phyloP scores from a whole-genome alignment of 1,140 invertebrate species.

The Musca domestica region DNA sequence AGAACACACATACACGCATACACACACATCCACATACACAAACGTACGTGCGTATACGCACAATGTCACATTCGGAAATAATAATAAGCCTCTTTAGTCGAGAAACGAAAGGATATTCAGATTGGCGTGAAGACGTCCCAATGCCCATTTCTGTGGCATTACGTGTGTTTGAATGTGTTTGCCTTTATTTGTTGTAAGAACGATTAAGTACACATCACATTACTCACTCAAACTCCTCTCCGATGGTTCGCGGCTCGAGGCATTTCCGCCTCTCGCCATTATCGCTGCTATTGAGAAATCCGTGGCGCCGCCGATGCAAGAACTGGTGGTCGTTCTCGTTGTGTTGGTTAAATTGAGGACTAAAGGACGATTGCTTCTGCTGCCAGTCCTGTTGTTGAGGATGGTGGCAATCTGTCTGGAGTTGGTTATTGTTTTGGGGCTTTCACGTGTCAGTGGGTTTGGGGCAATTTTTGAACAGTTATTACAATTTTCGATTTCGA shows the following conservation, averaged over 20 bases:
- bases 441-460: too few relatives aligned
- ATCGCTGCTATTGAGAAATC: conserved; percentile 93
- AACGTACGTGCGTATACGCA: too few relatives aligned
- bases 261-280: conserved; percentile 72
- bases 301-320: conserved; percentile 61
- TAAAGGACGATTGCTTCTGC: conserved; percentile 7
- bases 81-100: too few relatives aligned
- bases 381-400: conserved; percentile 26
- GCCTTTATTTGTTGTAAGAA: conserved; percentile 2
- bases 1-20: too few relatives aligned
- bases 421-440: too few relatives aligned
- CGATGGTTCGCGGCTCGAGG: conserved; percentile 58
- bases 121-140: background rate
- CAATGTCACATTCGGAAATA: too few relatives aligned
- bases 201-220: conserved; percentile 29
- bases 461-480: too few relatives aligned
- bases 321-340: conserved; percentile 21
- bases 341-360: too few relatives aligned
- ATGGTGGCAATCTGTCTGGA: conserved; percentile 31
- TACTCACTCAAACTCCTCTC: conserved; percentile 54
- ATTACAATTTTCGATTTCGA: too few relatives aligned
- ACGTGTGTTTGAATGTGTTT: background rate
- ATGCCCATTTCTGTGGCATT: background rate
- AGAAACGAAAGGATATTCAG: too few relatives aligned
- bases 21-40: too few relatives aligned